Conservation (phyloP, 2,797 vertebrate species). For the Synanceia verrucosa region DNA sequence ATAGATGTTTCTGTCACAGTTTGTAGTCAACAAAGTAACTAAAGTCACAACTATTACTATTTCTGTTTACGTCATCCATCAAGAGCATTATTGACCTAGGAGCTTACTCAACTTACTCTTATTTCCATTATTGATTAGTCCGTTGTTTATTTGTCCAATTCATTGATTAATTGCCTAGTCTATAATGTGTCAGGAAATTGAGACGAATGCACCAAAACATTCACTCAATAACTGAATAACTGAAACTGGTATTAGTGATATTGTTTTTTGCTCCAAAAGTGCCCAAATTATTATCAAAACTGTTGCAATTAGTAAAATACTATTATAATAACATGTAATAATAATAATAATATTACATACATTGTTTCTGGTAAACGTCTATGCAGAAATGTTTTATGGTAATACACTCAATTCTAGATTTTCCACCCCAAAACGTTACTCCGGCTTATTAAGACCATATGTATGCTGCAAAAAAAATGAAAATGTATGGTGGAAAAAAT, state of each 20-base stretch:
- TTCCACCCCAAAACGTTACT: constrained; percentile 30
- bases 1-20: constrained; percentile 12
- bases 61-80: constrained; percentile 1
- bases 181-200: not conserved
- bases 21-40: constrained; percentile 12
- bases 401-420: constrained; percentile 5
- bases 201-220: not conserved
- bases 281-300: constrained; percentile 17
- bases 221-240: not conserved
- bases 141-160: not conserved
- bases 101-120: not conserved
- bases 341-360: too few species aligned
- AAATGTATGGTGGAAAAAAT: not conserved
- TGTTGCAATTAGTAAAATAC: not conserved
- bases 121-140: constrained; percentile 7
- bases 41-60: constrained; percentile 25
- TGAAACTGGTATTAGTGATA: not conserved
- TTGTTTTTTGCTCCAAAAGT: not conserved
- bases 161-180: not conserved
- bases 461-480: constrained; percentile 14
- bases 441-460: constrained; percentile 44
- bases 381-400: constrained; percentile 1
- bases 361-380: not conserved
- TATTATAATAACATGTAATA: too few species aligned
- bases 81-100: not conserved